Evolutionary conservation across 2,797 vertebrate genomes (phyloP), one percentile per base, ranked within the genome.

Genomic region (Molossus molossus): DNA sequence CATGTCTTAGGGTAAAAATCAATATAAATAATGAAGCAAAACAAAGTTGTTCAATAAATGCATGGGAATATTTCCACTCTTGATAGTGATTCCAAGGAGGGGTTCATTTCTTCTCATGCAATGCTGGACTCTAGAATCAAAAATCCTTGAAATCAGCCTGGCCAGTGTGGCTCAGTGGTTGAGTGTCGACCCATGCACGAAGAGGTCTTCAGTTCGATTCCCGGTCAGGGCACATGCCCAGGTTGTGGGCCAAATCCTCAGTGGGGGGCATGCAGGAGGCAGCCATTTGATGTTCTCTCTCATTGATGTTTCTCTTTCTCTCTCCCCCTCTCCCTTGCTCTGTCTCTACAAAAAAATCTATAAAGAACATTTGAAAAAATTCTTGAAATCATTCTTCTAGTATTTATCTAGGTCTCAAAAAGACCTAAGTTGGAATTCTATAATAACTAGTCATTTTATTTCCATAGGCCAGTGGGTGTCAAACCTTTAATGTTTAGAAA

Each of bases 401-500:
- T 88, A 77, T 88, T 18, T 67, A 79, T 15, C 14, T 58, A 65
- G 45, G 6, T 73, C 37, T 92, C 40, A 55, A 65, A 23, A 20
- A 83, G 37, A 3, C 50, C 55, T 77, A 83, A 58, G 9, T 58
- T 73, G 12, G n/a, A 88, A 83, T 94, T 57, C 53, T 45, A 23
- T 79, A 91, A 77, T 79, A 84, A 84, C 37, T 15, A 53, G 57
- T 2, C n/a, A 88, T 81, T 37, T 62, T 48, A 70, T 89, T 75
- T 85, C 3, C 33, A n/a, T 37, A 67, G 21, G 10, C 53, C 1
- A 40, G 3, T 57, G 12, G 17, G 4, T 70, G 25, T 82, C 13
- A 85, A 87, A 58, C 15, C 57, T 75, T 64, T 50, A 80, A 23
- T 20, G 23, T 90, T 29, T 29, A 86, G 15, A 81, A 86, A 95